A percentile compares a stretch with the other conserved stretches of the same genome.
Conservation (phyloP, 2,888 invertebrate genomes). For the Caenorhabditis sp. region DNA sequence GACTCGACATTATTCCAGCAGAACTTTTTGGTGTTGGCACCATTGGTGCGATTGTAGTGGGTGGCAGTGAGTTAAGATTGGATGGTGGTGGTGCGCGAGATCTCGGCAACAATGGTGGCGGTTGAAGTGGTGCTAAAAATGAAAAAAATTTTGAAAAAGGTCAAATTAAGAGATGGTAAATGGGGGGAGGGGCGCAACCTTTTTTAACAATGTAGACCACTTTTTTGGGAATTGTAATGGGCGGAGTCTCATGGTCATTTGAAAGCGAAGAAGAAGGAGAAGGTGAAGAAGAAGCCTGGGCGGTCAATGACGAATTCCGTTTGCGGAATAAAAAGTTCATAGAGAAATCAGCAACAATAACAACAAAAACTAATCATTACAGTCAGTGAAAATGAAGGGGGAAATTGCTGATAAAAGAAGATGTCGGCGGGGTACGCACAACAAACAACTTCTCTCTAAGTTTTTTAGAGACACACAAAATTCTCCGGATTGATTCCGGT, state of each 20-base stretch:
- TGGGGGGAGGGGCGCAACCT: not conserved
- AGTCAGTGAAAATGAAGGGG: too few species aligned
- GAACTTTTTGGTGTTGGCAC: conserved; percentile 27
- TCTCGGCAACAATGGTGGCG: conserved; percentile 36
- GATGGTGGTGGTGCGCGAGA: conserved; percentile 3
- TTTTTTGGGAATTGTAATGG: not conserved
- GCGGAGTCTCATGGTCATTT: not conserved
- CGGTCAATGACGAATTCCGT: not conserved
- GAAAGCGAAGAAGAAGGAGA: too few species aligned
- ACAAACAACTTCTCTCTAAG: too few species aligned
- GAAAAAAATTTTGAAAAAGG: not conserved
- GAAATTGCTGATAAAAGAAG: too few species aligned
- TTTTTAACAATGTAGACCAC: not conserved
- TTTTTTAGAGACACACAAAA: too few species aligned
- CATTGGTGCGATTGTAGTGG: conserved; percentile 37
- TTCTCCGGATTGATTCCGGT: too few species aligned
- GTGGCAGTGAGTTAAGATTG: conserved; percentile 15
- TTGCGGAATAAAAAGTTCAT: not conserved
- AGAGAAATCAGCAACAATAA: too few species aligned
- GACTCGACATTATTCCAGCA: conserved; percentile 20
- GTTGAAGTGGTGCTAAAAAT: conserved; percentile 42
- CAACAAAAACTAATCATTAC: too few species aligned
- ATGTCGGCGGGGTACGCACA: too few species aligned
- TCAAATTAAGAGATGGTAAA: not conserved
- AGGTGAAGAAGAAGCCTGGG: too few species aligned